Evolutionary conservation across 2,888 invertebrate genomes (phyloP).

Genomic region (Smittia sp.): DNA sequence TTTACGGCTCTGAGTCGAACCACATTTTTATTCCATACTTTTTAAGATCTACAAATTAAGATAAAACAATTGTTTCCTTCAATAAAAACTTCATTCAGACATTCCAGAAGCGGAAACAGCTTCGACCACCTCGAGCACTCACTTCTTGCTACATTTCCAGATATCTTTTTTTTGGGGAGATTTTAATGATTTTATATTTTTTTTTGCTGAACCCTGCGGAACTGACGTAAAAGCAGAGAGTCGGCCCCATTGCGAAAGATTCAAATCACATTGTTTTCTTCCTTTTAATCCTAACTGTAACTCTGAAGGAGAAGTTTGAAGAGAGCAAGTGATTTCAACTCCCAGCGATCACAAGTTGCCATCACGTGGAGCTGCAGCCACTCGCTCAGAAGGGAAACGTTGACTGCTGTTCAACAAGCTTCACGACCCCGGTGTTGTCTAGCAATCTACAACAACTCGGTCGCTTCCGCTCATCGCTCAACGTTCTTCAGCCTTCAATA

Average conservation of each 20-base stretch:
- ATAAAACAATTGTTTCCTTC: not conserved
- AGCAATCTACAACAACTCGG: too few relatives aligned
- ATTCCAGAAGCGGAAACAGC: not conserved
- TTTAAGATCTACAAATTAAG: constrained; percentile 1
- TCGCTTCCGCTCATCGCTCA: too few relatives aligned
- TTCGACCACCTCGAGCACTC: not conserved
- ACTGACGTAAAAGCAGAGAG: not conserved
- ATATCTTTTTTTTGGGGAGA: constrained; percentile 3
- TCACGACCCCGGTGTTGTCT: too few relatives aligned
- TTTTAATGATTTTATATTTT: not conserved
- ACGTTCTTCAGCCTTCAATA: too few relatives aligned
- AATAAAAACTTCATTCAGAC: not conserved
- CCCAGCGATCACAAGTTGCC: too few relatives aligned
- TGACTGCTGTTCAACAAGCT: too few relatives aligned
- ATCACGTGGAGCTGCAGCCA: too few relatives aligned
- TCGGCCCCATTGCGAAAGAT: not conserved
- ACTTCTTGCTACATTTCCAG: not conserved
- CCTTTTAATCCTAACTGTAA: not conserved
- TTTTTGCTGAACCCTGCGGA: not conserved
- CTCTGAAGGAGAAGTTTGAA: not conserved
- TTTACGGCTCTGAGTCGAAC: not conserved
- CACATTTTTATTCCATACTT: not conserved
- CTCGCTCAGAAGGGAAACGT: too few relatives aligned
- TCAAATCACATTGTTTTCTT: constrained; percentile 11
- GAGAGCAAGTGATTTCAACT: too few relatives aligned